A percentile compares a stretch with the other conserved stretches of the same genome.
phyloP scores from a whole-genome alignment of 2,113 vertebrate species.

The Hippoglossus stenolepis region DNA sequence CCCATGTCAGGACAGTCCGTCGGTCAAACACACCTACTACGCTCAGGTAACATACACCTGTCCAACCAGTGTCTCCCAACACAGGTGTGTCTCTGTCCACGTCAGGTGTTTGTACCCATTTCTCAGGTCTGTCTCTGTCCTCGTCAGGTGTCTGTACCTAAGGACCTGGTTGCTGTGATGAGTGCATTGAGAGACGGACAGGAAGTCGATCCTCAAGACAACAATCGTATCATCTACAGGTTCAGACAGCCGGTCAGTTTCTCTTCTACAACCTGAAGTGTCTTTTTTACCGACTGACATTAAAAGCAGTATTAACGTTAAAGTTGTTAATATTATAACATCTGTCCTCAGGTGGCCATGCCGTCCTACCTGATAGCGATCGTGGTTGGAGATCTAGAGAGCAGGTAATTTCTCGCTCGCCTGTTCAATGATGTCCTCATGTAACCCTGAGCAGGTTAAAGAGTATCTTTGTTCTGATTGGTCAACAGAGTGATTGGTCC shows the following conservation, averaged over 20 bases:
- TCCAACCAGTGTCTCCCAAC: neutral
- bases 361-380: slow-evolving; percentile 95
- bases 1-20: slow-evolving; percentile 95
- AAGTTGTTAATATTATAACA: neutral
- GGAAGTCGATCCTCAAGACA: slow-evolving; percentile 86
- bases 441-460: neutral
- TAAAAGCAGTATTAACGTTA: neutral
- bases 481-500: slow-evolving; percentile 90
- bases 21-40: slow-evolving; percentile 94
- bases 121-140: slow-evolving; percentile 11
- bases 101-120: slow-evolving; percentile 66
- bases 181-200: slow-evolving; percentile 91
- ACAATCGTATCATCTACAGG: slow-evolving; percentile 82
- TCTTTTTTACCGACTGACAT: neutral
- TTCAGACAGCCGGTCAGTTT: slow-evolving; percentile 90
- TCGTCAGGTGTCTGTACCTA: slow-evolving; percentile 90
- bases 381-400: slow-evolving; percentile 94
- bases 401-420: slow-evolving; percentile 82
- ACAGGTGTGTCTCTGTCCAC: neutral
- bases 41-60: slow-evolving; percentile 86
- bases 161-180: slow-evolving; percentile 95
- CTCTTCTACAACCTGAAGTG: neutral
- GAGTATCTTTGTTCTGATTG: slow-evolving; percentile 46
- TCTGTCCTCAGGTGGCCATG: slow-evolving; percentile 88
- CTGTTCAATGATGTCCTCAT: neutral